phyloP scores from a whole-genome alignment of 2,797 vertebrate genomes.

The Mycteria americana region DNA sequence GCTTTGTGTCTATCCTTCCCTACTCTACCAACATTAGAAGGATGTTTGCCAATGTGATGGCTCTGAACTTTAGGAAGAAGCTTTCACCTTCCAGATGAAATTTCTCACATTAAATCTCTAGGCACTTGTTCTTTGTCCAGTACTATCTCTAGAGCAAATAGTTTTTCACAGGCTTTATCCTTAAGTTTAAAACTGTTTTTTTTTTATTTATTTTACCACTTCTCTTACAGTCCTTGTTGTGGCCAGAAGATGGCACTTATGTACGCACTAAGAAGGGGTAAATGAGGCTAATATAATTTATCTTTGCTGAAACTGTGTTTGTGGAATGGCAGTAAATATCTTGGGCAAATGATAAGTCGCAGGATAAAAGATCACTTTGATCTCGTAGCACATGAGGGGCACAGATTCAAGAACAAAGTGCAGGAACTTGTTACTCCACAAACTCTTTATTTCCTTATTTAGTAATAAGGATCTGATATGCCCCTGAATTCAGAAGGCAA shows the following conservation, averaged over 20 bases:
- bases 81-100: background rate
- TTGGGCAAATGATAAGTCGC: background rate
- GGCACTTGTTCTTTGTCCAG: background rate
- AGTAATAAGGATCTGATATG: background rate
- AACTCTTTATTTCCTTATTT: background rate
- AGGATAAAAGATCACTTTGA: background rate
- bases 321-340: background rate
- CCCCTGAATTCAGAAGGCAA: background rate
- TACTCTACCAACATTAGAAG: background rate
- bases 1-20: background rate
- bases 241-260: slow-evolving; percentile 54
- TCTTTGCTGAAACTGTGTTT: background rate
- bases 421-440: background rate
- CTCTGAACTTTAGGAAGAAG: background rate
- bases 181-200: background rate
- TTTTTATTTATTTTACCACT: fast-evolving
- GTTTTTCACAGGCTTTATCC: background rate
- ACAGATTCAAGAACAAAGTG: slow-evolving; percentile 34
- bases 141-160: background rate
- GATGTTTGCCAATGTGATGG: background rate
- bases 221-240: background rate
- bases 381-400: background rate
- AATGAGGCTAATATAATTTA: fast-evolving
- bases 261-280: background rate
- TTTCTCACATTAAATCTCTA: background rate